A percentile compares a stretch with the other conserved stretches of the same genome.
Conservation (phyloP, 1,140 invertebrate genomes). For the Caenorhabditis tropicalis region DNA sequence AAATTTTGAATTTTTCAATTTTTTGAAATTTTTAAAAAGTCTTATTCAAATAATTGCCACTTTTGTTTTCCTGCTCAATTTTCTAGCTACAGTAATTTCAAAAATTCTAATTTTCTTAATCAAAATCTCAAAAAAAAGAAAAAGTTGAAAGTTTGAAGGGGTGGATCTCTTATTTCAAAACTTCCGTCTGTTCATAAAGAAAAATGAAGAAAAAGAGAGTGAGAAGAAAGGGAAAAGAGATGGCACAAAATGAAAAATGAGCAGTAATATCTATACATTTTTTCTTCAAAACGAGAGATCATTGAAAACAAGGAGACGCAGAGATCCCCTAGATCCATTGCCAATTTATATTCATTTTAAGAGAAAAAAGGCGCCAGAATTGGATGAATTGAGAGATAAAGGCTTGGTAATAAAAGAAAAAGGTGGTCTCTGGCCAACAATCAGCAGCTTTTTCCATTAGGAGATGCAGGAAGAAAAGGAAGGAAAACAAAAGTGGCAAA, state of each 20-base stretch:
- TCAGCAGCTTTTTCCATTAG: not conserved
- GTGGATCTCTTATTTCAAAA: not conserved
- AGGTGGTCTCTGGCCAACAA: not conserved
- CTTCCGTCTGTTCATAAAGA: not conserved
- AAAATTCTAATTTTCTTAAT: too few species aligned
- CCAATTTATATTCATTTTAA: not conserved
- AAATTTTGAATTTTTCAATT: too few species aligned
- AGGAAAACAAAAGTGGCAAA: conserved; percentile 14
- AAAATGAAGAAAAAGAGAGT: not conserved
- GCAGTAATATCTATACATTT: conserved; percentile 38
- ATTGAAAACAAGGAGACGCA: not conserved
- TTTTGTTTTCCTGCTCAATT: too few species aligned
- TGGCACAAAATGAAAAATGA: conserved; percentile 44
- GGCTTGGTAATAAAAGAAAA: not conserved
- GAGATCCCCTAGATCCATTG: not conserved
- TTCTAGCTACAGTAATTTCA: too few species aligned
- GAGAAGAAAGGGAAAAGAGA: conserved; percentile 9
- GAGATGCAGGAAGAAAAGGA: not conserved
- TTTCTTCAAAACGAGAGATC: not conserved
- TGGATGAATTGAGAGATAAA: not conserved
- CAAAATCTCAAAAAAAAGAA: too few species aligned
- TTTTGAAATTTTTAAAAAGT: too few species aligned
- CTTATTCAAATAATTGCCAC: too few species aligned
- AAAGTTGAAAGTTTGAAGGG: too few species aligned
- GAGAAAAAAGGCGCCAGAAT: too few species aligned